Evolutionary conservation across 2,797 vertebrate genomes (phyloP).

Genomic region (Adrianichthys oophorus): DNA sequence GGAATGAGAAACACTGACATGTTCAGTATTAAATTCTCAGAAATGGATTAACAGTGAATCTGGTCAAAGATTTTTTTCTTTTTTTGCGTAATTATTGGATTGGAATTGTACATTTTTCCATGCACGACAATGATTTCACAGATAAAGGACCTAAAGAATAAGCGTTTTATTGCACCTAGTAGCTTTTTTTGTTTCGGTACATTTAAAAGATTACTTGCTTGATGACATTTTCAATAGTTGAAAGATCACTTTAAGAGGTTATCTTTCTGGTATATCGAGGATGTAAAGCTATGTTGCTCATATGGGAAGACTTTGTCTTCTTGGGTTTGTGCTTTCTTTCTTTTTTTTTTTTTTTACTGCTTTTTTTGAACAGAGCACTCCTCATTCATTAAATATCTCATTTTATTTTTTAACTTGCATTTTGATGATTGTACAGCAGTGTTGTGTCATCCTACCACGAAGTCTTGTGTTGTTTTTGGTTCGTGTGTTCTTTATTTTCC

Average conservation of each 20-base stretch:
- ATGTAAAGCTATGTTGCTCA: slow-evolving; percentile 78
- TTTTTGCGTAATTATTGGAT: slow-evolving; percentile 42
- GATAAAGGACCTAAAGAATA: slow-evolving; percentile 17
- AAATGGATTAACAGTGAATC: slow-evolving; percentile 36
- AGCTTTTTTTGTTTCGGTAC: slow-evolving; percentile 32
- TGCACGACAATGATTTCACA: slow-evolving; percentile 50
- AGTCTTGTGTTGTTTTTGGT: background rate
- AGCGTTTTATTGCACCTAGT: slow-evolving; percentile 41
- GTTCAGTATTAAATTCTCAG: slow-evolving; percentile 62
- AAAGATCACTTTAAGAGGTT: slow-evolving; percentile 59
- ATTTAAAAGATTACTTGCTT: slow-evolving; percentile 55
- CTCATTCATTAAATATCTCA: slow-evolving; percentile 71
- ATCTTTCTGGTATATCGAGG: slow-evolving; percentile 41
- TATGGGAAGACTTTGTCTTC: slow-evolving; percentile 57
- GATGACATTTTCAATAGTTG: slow-evolving; percentile 53
- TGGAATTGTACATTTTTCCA: slow-evolving; percentile 58
- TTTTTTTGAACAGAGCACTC: slow-evolving; percentile 45
- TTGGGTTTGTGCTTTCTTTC: slow-evolving; percentile 31
- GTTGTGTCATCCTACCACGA: slow-evolving; percentile 39
- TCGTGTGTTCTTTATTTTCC: slow-evolving; percentile 18
- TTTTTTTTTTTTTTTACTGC: slow-evolving; percentile 61
- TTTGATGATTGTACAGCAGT: slow-evolving; percentile 59
- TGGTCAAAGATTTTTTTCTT: too few species aligned
- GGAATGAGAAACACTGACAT: slow-evolving; percentile 42
- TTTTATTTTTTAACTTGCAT: slow-evolving; percentile 63